Base-by-base conservation (phyloP, 2,888 invertebrate genomes). In the Parelbella ahira region DNA sequence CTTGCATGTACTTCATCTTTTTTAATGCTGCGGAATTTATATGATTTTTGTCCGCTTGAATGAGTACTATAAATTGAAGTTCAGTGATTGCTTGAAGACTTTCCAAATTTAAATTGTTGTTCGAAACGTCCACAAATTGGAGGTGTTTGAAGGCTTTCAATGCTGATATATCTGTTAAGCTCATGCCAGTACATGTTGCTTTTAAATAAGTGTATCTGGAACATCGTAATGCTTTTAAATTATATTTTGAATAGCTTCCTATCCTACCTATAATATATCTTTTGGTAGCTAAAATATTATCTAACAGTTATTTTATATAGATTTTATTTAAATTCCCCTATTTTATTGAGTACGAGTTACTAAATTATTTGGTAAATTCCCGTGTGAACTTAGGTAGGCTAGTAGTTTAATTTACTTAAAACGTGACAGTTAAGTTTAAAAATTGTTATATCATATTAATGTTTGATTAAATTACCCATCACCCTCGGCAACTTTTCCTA, bases 1-100 rank as follows among this genome's bases (percentile, higher is more conserved):
- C 89, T 88, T 91, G 91, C n/a, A 91, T 76, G 51, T 89, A 91
- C 37, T 82, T 82, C 76, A 89, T 88, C 37, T 68, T 72, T 4
- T 76, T 79, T 27, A 91, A 65, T 8, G 70, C 82, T 0, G 81
- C 88, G 0, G 89, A 89, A 4, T 64, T 59, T 0, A 91, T 54
- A 3, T 63, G 49, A 57, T 92, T 92, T 7, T 82, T 67, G 49
- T 91, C 90, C 0, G 90, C 91, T 25, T 89, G 89, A 7, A 92
- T 70, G 10, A 89, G 71, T 0, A 91, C 59, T 38, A 92, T 63
- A 54, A 75, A 89, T 0, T 89, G 90, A 54, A 91, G 70, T 13
- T 80, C 66, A 0, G 82, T 62, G 2, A 91, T 58, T 0, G 71
- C 76, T 60, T 89, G 83, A 9, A 91, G 54, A 1, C 72, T 79